These are phyloP conservation scores for Eulemur rubriventer DNA, from an alignment of 2,797 vertebrate species.

Conservation along the genomic window DNA sequence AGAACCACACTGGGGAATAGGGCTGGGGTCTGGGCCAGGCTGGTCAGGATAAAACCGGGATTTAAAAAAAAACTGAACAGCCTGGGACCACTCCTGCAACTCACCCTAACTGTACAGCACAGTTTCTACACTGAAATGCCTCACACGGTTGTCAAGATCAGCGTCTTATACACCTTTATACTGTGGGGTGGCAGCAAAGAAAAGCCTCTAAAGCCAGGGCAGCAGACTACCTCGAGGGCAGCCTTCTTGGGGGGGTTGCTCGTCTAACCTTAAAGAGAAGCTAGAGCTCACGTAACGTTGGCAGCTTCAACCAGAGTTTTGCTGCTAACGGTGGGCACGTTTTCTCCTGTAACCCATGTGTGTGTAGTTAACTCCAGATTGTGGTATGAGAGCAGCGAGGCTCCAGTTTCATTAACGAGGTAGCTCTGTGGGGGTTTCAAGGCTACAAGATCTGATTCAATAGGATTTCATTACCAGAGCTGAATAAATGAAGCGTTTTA, in stretches of 20 bases:
- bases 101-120: no score
- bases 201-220: neutral
- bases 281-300: neutral
- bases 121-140: neutral
- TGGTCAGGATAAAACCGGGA: neutral
- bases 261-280: neutral
- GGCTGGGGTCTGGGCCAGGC: neutral
- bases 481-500: constrained; percentile 61
- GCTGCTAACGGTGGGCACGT: neutral
- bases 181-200: neutral
- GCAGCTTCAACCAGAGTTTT: neutral
- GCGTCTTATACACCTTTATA: neutral
- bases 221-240: neutral
- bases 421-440: neutral
- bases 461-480: constrained; percentile 30
- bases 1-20: neutral
- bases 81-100: neutral
- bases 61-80: neutral
- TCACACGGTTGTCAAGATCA: neutral
- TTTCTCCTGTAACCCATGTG: neutral
- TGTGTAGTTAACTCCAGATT: neutral
- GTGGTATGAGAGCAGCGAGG: neutral
- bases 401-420: constrained; percentile 46
- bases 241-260: neutral
- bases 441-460: constrained; percentile 34